Conservation (phyloP, 2,797 vertebrate genomes). For the Gallinago stenura region DNA sequence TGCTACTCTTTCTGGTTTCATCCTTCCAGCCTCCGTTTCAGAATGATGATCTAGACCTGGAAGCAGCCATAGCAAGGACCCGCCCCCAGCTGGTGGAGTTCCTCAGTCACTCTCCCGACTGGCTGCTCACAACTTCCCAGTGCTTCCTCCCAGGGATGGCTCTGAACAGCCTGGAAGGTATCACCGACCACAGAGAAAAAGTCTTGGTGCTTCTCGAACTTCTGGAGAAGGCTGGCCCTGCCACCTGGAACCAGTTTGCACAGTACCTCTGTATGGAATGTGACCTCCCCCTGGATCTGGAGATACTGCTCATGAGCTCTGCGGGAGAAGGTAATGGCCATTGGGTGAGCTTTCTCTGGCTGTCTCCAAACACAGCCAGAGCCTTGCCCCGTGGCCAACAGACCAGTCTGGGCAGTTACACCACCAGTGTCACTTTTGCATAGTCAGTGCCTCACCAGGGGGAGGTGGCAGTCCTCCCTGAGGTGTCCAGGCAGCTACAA, state of each 20-base stretch:
- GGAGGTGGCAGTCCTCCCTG: neutral
- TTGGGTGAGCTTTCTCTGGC: neutral
- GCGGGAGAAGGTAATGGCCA: constrained; percentile 64
- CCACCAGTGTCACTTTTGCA: neutral
- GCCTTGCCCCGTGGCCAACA: neutral
- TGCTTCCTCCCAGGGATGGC: constrained; percentile 59
- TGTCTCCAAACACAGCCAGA: fast-evolving
- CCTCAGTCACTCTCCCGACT: constrained; percentile 59
- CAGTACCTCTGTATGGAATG: constrained; percentile 80
- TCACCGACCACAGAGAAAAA: neutral
- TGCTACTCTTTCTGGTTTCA: neutral
- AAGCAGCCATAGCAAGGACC: constrained; percentile 56
- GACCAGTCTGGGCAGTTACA: neutral
- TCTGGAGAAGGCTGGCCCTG: constrained; percentile 53
- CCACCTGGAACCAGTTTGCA: constrained; percentile 81
- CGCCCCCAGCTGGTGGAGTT: constrained; percentile 76
- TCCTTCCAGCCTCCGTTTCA: constrained; percentile 60
- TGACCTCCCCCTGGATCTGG: constrained; percentile 85
- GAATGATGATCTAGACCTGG: constrained; percentile 72
- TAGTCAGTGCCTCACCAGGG: neutral
- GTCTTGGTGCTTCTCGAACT: constrained; percentile 71
- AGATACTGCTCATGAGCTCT: constrained; percentile 82
- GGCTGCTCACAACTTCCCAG: constrained; percentile 63
- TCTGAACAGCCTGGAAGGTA: neutral
- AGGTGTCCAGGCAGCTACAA: neutral